Conservation (phyloP, 2,113 vertebrate species). For the Pleuronectes platessa region DNA sequence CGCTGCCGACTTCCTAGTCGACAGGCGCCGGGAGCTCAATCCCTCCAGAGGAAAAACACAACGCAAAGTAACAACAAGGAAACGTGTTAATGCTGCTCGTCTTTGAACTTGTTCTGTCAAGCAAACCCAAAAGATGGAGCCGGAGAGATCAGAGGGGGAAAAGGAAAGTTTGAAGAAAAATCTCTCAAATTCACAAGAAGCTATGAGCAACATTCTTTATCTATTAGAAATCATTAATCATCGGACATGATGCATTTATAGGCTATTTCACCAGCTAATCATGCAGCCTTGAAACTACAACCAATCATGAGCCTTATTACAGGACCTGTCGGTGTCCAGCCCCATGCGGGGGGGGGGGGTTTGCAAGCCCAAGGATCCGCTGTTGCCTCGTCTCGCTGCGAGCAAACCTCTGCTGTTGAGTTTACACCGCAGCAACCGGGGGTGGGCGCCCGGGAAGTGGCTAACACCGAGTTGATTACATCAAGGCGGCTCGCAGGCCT, state of each 20-base stretch:
- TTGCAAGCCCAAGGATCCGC: conserved; percentile 88
- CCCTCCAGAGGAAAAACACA: conserved; percentile 46
- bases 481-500: conserved; percentile 96
- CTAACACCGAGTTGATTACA: conserved; percentile 98
- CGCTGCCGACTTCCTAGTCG: conserved; percentile 38
- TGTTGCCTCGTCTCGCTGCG: conserved; percentile 90
- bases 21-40: conserved; percentile 60
- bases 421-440: conserved; percentile 36
- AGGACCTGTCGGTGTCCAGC: conserved; percentile 21
- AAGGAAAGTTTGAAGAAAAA: conserved; percentile 24
- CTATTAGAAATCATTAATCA: no score
- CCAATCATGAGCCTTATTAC: not conserved
- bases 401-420: conserved; percentile 37
- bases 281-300: not conserved
- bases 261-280: not conserved
- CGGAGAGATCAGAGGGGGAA: conserved; percentile 41
- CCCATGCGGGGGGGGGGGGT: not conserved
- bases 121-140: conserved; percentile 37
- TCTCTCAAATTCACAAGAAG: conserved; percentile 4
- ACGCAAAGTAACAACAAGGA: conserved; percentile 44
- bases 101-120: conserved; percentile 57
- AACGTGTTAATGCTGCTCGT: conserved; percentile 42
- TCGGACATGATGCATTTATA: no score
- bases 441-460: conserved; percentile 85
- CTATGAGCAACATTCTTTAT: not conserved